These are phyloP conservation scores for Xiphorhynchus erythropygius DNA, from an alignment of 2,797 vertebrate genomes.

Conservation along the genomic window DNA sequence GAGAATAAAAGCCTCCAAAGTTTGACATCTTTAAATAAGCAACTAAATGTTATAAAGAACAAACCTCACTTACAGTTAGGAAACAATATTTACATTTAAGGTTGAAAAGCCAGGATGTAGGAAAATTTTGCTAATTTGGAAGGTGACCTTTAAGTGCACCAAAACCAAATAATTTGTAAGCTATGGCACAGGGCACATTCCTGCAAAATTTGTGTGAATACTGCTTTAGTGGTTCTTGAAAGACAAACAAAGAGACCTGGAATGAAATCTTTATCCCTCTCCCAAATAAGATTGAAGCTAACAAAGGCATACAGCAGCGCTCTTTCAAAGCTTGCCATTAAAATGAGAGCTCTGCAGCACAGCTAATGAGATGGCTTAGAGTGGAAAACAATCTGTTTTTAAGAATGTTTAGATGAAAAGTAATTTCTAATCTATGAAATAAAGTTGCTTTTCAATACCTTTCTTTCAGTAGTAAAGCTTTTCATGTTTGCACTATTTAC, in stretches of 20 bases:
- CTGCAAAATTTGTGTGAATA: constrained; percentile 82
- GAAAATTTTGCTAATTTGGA: constrained; percentile 86
- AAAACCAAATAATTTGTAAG: constrained; percentile 86
- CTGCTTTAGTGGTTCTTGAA: constrained; percentile 80
- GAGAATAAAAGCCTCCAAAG: constrained; percentile 69
- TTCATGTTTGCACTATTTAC: constrained; percentile 84
- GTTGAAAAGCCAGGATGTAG: constrained; percentile 85
- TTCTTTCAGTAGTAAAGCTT: constrained; percentile 80
- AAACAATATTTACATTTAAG: constrained; percentile 87
- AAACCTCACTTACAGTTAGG: constrained; percentile 83
- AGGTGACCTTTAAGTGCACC: constrained; percentile 85
- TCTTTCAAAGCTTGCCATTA: constrained; percentile 74
- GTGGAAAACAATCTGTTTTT: constrained; percentile 78
- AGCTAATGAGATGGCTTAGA: constrained; percentile 78
- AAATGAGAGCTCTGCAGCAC: constrained; percentile 67
- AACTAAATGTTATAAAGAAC: constrained; percentile 77
- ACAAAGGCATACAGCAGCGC: constrained; percentile 70
- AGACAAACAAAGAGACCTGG: constrained; percentile 81
- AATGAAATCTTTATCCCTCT: constrained; percentile 73
- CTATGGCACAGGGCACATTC: constrained; percentile 83
- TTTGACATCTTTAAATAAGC: constrained; percentile 84
- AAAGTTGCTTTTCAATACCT: constrained; percentile 80
- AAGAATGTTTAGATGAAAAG: constrained; percentile 83
- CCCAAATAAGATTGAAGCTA: constrained; percentile 67
- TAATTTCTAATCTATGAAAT: constrained; percentile 84